Evolutionary conservation across 2,113 vertebrate genomes (phyloP).

Genomic region (Eurypyga helias): DNA sequence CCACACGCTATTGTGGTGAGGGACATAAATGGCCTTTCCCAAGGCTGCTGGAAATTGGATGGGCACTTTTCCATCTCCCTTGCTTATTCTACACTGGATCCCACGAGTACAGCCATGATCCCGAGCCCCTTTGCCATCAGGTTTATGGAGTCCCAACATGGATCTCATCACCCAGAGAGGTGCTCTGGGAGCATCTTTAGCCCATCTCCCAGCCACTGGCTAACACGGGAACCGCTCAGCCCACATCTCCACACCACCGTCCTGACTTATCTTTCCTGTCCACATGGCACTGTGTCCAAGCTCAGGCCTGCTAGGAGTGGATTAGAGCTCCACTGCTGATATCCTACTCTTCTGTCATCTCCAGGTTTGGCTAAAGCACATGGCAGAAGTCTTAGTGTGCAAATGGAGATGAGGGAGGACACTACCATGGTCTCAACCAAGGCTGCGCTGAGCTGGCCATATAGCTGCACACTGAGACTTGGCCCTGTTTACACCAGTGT

Average conservation of each 20-base stretch:
- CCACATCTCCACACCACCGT: not conserved
- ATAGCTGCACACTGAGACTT: not conserved
- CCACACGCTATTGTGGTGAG: no score
- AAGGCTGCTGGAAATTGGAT: not conserved
- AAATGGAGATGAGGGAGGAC: not conserved
- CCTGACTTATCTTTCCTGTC: not conserved
- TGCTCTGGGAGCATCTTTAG: not conserved
- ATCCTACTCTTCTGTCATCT: not conserved
- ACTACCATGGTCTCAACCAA: not conserved
- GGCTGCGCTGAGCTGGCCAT: not conserved
- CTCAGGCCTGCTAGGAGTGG: not conserved
- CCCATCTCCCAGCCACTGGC: not conserved
- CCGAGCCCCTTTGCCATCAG: not conserved
- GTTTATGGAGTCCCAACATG: not conserved
- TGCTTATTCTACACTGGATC: not conserved
- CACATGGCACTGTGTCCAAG: rapidly evolving
- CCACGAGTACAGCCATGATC: rapidly evolving
- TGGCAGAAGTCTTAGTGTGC: not conserved
- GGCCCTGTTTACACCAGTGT: not conserved
- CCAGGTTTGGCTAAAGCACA: not conserved
- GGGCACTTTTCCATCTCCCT: not conserved
- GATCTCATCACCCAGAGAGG: not conserved
- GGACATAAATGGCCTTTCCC: not conserved
- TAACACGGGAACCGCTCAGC: not conserved
- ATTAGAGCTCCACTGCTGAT: not conserved